Evolutionary conservation across 2,888 invertebrate genomes (phyloP).

Genomic region (Gastracanthus pulcherrimus): DNA sequence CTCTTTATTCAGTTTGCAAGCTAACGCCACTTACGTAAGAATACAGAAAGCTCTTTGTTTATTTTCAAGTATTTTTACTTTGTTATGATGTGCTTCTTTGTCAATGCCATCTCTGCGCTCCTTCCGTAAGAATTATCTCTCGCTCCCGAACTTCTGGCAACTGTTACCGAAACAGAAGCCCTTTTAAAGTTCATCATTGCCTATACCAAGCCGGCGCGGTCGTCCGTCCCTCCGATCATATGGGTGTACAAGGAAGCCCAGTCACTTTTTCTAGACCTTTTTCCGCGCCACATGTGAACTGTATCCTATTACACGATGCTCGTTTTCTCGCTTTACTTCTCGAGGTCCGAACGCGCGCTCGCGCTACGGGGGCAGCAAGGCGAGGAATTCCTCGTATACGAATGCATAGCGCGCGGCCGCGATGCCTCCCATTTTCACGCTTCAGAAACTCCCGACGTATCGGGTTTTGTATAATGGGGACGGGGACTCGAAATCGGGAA

Average conservation of each 20-base stretch:
- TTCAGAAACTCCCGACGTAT: constrained; percentile 11
- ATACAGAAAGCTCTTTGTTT: too few relatives aligned
- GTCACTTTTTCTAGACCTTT: constrained; percentile 24
- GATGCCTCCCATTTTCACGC: constrained; percentile 39
- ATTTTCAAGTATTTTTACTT: too few relatives aligned
- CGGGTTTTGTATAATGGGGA: not conserved
- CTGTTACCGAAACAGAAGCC: not conserved
- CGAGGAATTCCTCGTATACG: constrained; percentile 38
- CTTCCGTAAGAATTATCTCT: not conserved
- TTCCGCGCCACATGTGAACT: constrained; percentile 27
- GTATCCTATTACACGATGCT: constrained; percentile 41
- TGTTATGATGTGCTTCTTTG: too few relatives aligned
- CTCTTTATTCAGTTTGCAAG: too few relatives aligned
- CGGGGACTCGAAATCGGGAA: not conserved
- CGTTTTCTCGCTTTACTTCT: constrained; percentile 21
- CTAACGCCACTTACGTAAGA: too few relatives aligned
- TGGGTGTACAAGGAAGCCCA: constrained; percentile 23
- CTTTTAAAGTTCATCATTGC: constrained; percentile 31
- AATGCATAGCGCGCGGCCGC: not conserved
- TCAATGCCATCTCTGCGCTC: too few relatives aligned
- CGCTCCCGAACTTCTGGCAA: not conserved
- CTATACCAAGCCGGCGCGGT: not conserved
- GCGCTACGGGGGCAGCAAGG: not conserved
- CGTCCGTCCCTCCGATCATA: too few relatives aligned
- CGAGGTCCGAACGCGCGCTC: too few relatives aligned